phyloP scores from a whole-genome alignment of 1,140 invertebrate species.

The Ceratina japonica region DNA sequence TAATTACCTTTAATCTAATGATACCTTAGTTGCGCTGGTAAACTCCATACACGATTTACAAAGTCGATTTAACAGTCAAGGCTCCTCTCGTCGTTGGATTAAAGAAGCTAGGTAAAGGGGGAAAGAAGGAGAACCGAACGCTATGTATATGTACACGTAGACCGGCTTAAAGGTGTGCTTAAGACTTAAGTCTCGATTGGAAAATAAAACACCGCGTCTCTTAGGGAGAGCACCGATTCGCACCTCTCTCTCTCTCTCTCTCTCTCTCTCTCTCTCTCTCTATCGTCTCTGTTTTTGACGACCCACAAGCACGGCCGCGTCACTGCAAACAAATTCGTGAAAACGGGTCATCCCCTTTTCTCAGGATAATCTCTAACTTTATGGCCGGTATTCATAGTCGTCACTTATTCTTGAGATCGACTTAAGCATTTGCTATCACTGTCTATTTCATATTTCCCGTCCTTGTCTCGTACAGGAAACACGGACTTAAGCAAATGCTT shows the following conservation, averaged over 20 bases:
- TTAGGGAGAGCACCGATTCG: slow-evolving; percentile 15
- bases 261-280: too few relatives aligned
- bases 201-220: slow-evolving; percentile 12
- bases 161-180: slow-evolving; percentile 43
- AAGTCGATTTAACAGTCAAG: slow-evolving; percentile 32
- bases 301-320: slow-evolving; percentile 28
- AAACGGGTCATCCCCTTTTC: neutral
- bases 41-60: slow-evolving; percentile 37
- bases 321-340: slow-evolving; percentile 46
- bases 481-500: too few relatives aligned
- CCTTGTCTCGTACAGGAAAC: too few relatives aligned
- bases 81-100: slow-evolving; percentile 21
- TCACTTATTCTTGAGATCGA: too few relatives aligned
- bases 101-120: slow-evolving; percentile 18
- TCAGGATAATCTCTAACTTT: too few relatives aligned
- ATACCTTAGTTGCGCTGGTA: slow-evolving; percentile 53
- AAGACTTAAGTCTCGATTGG: slow-evolving; percentile 37
- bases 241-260: too few relatives aligned
- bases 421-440: too few relatives aligned
- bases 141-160: slow-evolving; percentile 42
- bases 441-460: too few relatives aligned
- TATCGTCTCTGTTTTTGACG: slow-evolving; percentile 16
- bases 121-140: slow-evolving; percentile 22
- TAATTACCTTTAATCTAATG: slow-evolving; percentile 57
- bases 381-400: too few relatives aligned